Evolutionary conservation across 2,113 vertebrate genomes (phyloP).

Genomic region (Melierax canorus): DNA sequence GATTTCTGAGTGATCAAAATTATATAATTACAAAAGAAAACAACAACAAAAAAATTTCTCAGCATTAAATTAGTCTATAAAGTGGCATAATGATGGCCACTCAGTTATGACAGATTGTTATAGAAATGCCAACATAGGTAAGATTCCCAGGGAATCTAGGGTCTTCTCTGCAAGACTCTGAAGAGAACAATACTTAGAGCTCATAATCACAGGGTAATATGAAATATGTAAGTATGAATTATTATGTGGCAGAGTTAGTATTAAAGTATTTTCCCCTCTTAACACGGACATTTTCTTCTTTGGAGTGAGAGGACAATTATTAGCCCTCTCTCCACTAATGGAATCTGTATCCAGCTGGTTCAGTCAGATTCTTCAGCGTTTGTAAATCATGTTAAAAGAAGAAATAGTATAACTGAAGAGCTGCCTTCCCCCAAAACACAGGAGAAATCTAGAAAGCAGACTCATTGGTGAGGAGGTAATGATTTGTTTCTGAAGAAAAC

Average conservation of each 20-base stretch:
- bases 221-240: background rate
- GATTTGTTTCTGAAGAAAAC: background rate
- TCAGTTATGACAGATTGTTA: background rate
- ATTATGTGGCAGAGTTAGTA: background rate
- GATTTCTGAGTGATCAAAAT: background rate
- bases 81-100: rapidly evolving
- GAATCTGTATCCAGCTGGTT: background rate
- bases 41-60: background rate
- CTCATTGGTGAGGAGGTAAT: background rate
- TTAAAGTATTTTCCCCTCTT: background rate
- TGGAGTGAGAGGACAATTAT: background rate
- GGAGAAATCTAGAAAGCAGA: background rate
- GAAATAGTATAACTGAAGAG: background rate
- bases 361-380: background rate
- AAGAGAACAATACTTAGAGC: background rate
- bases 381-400: conserved; percentile 8
- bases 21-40: background rate
- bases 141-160: background rate
- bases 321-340: background rate
- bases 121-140: background rate
- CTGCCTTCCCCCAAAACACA: background rate
- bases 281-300: background rate
- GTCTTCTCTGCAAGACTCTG: background rate
- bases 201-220: background rate
- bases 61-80: background rate